Percentiles rank a stretch among this genome's conserved stretches.
Conservation (phyloP, 2,888 invertebrate species). For the Noctua janthina region DNA sequence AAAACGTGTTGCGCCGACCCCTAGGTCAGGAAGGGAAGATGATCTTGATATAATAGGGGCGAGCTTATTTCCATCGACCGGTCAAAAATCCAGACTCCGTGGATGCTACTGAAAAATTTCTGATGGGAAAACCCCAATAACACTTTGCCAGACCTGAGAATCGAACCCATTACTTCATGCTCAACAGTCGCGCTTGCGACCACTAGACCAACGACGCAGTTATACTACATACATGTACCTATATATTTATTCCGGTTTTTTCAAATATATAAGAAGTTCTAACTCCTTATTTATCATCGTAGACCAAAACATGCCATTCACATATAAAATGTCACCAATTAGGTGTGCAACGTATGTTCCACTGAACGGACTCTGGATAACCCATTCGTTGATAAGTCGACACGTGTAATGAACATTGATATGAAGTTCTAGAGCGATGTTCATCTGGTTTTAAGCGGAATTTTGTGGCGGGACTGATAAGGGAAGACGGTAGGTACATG, state of each 20-base stretch:
- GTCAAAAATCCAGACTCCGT: neutral
- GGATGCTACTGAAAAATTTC: neutral
- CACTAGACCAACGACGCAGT: neutral
- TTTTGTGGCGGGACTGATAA: conserved; percentile 41
- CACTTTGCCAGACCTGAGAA: neutral
- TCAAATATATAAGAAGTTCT: too few relatives aligned
- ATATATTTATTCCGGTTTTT: neutral
- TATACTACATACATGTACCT: neutral
- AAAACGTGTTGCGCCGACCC: too few relatives aligned
- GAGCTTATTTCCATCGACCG: too few relatives aligned
- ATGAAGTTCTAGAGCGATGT: conserved; percentile 38
- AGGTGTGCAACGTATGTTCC: conserved; percentile 19
- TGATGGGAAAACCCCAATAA: neutral
- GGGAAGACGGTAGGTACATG: neutral
- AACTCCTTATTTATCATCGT: neutral
- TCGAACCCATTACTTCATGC: neutral
- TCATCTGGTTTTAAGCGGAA: conserved; percentile 39
- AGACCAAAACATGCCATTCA: neutral
- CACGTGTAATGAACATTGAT: conserved; percentile 51
- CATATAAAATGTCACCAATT: neutral
- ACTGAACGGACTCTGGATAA: conserved; percentile 29
- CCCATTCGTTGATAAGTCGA: conserved; percentile 15
- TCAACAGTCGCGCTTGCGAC: neutral
- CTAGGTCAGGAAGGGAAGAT: too few relatives aligned
- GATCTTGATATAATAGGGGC: too few relatives aligned